These are phyloP conservation scores for Pseudorasbora parva DNA, from an alignment of 2,113 vertebrate genomes.

Conservation along the genomic window DNA sequence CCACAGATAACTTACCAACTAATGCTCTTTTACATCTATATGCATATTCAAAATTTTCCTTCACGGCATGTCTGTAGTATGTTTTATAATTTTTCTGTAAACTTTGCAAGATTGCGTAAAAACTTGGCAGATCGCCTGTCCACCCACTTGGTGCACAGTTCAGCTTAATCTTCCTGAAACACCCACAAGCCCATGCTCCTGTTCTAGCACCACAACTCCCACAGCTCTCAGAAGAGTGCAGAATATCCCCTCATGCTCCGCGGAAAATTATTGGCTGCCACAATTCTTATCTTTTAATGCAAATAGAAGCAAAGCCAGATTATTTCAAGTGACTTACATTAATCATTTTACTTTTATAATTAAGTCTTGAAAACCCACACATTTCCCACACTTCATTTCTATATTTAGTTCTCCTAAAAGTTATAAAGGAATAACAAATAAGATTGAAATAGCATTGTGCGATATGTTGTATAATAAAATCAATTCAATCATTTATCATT, in stretches of 20 bases:
- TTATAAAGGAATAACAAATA: background rate
- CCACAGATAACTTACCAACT: background rate
- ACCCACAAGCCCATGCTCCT: constrained; percentile 15
- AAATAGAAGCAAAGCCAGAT: constrained; percentile 10
- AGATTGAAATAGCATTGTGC: background rate
- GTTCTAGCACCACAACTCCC: constrained; percentile 23
- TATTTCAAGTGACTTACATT: constrained; percentile 14
- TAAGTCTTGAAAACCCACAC: background rate
- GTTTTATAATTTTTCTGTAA: background rate
- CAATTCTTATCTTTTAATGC: background rate
- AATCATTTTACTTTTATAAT: constrained; percentile 11
- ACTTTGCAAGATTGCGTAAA: background rate
- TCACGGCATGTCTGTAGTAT: background rate
- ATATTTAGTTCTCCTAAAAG: background rate
- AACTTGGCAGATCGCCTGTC: constrained; percentile 27
- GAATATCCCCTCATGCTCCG: constrained; percentile 3
- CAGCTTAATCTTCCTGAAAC: constrained; percentile 13
- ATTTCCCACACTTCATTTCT: background rate
- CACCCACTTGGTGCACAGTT: constrained; percentile 26
- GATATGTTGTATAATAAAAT: background rate
- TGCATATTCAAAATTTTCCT: background rate
- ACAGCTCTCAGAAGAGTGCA: constrained; percentile 23
- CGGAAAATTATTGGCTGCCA: background rate
- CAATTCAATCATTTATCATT: background rate
- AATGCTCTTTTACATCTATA: background rate